Conservation (phyloP, 1,140 invertebrate species). For the Drosophila elegans region DNA sequence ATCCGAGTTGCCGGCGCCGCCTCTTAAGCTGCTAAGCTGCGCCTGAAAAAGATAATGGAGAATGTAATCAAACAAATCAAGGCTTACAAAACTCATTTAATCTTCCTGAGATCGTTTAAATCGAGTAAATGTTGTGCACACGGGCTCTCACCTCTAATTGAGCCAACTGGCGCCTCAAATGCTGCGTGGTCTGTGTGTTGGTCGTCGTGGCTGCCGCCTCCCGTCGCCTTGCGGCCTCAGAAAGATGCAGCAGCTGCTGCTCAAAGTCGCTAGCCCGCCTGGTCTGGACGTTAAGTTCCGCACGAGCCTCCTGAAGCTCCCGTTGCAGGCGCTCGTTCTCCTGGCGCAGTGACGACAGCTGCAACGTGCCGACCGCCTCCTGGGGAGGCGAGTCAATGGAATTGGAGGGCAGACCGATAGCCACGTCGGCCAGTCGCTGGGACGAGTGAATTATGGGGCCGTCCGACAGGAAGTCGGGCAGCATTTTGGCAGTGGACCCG, state of each 20-base stretch:
- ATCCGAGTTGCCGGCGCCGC: constrained; percentile 83
- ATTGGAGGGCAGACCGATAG: constrained; percentile 76
- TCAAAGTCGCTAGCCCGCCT: constrained; percentile 86
- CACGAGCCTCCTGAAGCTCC: constrained; percentile 86
- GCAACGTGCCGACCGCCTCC: constrained; percentile 54
- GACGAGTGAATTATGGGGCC: constrained; percentile 87
- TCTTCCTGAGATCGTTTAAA: too few relatives aligned
- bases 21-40: constrained; percentile 83
- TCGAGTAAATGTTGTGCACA: too few relatives aligned
- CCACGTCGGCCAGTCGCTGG: constrained; percentile 85
- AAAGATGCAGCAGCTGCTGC: constrained; percentile 85
- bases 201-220: constrained; percentile 77
- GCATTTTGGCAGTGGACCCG: constrained; percentile 85
- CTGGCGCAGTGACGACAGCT: constrained; percentile 83
- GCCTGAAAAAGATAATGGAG: constrained; percentile 48
- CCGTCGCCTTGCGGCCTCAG: constrained; percentile 75
- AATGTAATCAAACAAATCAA: too few relatives aligned
- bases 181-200: constrained; percentile 87
- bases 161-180: constrained; percentile 86
- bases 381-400: constrained; percentile 79
- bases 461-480: constrained; percentile 91
- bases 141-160: constrained; percentile 85
- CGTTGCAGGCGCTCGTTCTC: constrained; percentile 87
- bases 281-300: constrained; percentile 86
- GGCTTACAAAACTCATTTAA: too few relatives aligned